Base-by-base conservation (phyloP, 2,888 invertebrate species). In the Sericinus montela region DNA sequence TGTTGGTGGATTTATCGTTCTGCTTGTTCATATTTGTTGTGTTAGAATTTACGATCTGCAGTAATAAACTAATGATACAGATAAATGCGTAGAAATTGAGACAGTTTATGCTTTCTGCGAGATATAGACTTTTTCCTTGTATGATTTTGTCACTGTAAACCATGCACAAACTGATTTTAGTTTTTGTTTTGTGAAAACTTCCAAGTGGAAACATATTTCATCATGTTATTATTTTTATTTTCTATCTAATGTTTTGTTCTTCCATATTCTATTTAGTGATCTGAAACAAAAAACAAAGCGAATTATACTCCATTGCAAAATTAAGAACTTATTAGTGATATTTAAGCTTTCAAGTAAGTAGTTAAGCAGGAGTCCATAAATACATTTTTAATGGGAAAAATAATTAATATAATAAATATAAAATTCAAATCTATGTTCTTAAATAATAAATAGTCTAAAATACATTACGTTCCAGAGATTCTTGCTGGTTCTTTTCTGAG, bases 21-120 rank as follows among this genome's bases (percentile, higher is more conserved):
- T 77, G 69, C 37, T 66, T 65, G 54, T 81, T 84, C 86, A 87
- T 87, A 48, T 84, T 86, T 30, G 85, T 82, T 10, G 83, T 85
- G 48, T 88, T 81, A 0, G 87, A 84, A 55, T 88, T 88, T 43
- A 80, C 86, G 8, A 69, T 62, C 54, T 75, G 67, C 15, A 81
- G 55, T 13, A 75, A 79, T 42, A 85, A 57, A 62, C 65, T 74
- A 51, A 70, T 67, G 36, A 80, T 69, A 39, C 79, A 56, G 7
- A 81, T 49, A 44, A 82, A 65, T 46, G 69, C 72, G 58, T 78
- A 82, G n/a, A 81, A 53, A 61, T 87, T 84, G 58, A 80, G 73
- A 62, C 56, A 67, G 37, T 70, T 62, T 53, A 71, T 42, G 62
- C 66, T 72, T 56, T 72, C 69, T 56, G 58, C 56, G 56, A 59